Evolutionary conservation across 2,113 vertebrate species (phyloP).

Genomic region (Rhinoderma darwinii): DNA sequence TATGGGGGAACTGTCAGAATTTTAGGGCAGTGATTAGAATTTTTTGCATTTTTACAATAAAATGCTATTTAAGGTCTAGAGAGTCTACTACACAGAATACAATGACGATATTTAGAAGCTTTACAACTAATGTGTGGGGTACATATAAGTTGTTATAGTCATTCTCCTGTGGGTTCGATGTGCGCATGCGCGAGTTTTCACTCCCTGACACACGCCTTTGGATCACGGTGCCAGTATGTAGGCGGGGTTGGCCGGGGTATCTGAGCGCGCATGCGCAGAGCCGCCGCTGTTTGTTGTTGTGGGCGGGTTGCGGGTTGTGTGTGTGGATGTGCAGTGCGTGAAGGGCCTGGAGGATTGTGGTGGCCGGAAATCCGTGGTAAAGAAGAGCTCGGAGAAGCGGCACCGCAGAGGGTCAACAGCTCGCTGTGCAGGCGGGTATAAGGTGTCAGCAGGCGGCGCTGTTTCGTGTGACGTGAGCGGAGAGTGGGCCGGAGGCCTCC

Average conservation of each 20-base stretch:
- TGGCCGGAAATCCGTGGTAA: slow-evolving; percentile 17
- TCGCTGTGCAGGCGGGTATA: too few relatives aligned
- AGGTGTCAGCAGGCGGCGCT: neutral
- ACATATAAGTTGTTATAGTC: too few relatives aligned
- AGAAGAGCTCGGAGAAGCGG: neutral
- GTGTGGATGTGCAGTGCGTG: neutral
- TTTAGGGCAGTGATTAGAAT: too few relatives aligned
- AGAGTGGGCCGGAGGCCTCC: neutral
- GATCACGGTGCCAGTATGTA: neutral
- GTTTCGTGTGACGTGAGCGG: neutral
- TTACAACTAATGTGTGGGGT: too few relatives aligned
- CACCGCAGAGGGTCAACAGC: neutral
- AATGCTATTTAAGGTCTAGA: too few relatives aligned
- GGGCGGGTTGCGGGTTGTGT: neutral
- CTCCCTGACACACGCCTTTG: neutral
- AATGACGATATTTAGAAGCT: too few relatives aligned
- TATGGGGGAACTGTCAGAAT: too few relatives aligned
- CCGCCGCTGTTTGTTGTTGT: slow-evolving; percentile 49
- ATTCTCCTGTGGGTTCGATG: neutral
- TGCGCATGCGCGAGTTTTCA: neutral
- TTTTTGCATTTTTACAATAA: too few relatives aligned
- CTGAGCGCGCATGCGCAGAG: neutral
- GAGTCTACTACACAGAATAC: too few relatives aligned
- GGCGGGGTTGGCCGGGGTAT: neutral
- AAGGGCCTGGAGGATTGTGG: slow-evolving; percentile 6